Evolutionary conservation across 1,140 invertebrate species (phyloP).

Genomic region (Arion vulgaris): DNA sequence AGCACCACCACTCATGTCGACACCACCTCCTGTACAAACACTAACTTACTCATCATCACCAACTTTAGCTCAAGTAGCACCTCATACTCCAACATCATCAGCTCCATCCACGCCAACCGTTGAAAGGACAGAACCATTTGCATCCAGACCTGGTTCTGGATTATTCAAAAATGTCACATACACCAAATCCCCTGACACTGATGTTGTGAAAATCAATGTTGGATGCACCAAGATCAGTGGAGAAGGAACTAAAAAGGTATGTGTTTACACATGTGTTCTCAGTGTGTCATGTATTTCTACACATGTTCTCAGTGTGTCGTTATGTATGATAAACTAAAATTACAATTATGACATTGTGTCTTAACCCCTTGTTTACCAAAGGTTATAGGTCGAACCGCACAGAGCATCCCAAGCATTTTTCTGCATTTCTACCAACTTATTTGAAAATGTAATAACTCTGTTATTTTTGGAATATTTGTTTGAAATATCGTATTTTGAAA

Average conservation of each 20-base stretch:
- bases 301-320: too few relatives aligned
- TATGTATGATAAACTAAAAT: too few relatives aligned
- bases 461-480: too few relatives aligned
- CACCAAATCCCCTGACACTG: constrained; percentile 22
- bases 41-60: not conserved
- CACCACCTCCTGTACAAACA: not conserved
- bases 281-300: too few relatives aligned
- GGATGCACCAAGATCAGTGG: constrained; percentile 9
- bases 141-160: constrained; percentile 5
- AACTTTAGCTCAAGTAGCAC: not conserved
- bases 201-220: constrained; percentile 35
- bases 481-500: too few relatives aligned
- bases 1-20: not conserved
- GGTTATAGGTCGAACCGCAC: too few relatives aligned
- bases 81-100: not conserved
- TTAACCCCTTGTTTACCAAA: too few relatives aligned
- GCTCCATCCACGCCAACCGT: not conserved
- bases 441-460: too few relatives aligned
- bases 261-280: not conserved
- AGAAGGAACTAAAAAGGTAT: constrained; percentile 35
- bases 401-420: too few relatives aligned
- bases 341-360: too few relatives aligned
- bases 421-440: too few relatives aligned
- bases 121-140: constrained; percentile 21
- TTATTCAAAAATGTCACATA: constrained; percentile 31